A percentile compares a stretch with the other conserved stretches of the same genome.
These are phyloP conservation scores for Heterohyrax brucei DNA, from an alignment of 2,797 vertebrate genomes.

Conservation along the genomic window DNA sequence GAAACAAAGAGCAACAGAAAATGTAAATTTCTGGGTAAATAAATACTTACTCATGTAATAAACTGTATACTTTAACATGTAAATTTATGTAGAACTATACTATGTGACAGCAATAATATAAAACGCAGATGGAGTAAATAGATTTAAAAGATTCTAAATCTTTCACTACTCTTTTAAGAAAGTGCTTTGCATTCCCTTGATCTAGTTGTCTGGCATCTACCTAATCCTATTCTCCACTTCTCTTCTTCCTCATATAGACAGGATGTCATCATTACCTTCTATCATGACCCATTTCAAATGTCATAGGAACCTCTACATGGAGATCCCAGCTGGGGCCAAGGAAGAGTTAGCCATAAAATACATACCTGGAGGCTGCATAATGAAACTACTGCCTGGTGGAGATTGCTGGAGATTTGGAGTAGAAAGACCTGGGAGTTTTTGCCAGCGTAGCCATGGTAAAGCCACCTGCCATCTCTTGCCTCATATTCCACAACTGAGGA, in stretches of 20 bases:
- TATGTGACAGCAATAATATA: neutral
- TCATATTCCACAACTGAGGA: neutral
- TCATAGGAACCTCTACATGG: neutral
- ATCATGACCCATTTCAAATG: neutral
- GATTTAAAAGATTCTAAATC: neutral
- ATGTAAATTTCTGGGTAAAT: neutral
- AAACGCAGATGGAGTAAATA: neutral
- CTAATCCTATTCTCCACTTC: neutral
- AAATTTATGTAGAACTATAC: neutral
- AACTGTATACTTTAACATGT: neutral
- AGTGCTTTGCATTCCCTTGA: neutral
- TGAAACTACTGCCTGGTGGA: neutral
- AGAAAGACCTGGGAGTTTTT: neutral
- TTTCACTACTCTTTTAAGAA: neutral
- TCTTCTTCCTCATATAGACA: neutral
- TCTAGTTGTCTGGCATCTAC: neutral
- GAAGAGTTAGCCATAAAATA: neutral
- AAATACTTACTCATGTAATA: neutral
- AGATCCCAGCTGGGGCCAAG: neutral
- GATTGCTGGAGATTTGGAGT: neutral
- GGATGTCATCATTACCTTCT: too few relatives aligned
- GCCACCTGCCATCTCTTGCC: neutral
- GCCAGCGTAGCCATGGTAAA: neutral
- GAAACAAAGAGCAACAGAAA: neutral
- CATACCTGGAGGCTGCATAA: neutral